Evolutionary conservation across 2,888 invertebrate genomes (phyloP), one percentile per base, ranked within the genome.

Genomic region (Polymixis flavicincta): DNA sequence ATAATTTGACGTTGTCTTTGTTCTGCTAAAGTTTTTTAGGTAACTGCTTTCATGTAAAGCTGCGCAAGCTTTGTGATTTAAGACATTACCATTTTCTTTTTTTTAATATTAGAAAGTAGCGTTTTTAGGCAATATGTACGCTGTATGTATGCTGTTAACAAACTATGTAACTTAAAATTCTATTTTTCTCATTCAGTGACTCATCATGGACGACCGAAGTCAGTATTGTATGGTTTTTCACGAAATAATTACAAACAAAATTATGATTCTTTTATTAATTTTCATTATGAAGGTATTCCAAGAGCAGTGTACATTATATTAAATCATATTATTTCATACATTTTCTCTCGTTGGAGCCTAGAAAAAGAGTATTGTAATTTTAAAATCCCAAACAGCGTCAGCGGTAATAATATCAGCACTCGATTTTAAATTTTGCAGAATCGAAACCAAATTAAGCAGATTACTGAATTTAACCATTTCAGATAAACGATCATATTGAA

Each of bases 381-480:
- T 32, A 54, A 54, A 25, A 77, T 28, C 28, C 19, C 28, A n/a
- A 25, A 28, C 13, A 70, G 22, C 8, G 9, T 59, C 28, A 74
- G 37, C 48, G 14, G 8, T 57, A 37, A 28, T 57, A 19, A 54
- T 48, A 48, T 28, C 57, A 57, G 28, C 37, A 22, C 52, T 66
- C 25, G 60, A 73, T 74, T 84, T 85, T 76, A 81, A 86, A 87
- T 86, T 75, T 85, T 80, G 80, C 82, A 85, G 75, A 64, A 80
- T 75, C 59, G 60, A 85, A 87, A 85, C 84, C 89, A 72, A 88
- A 79, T 85, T 84, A 78, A 85, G 68, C 78, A 74, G 85, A 86
- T 89, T 87, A 87, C 80, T 72, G 85, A 81, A 85, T 82, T 83
- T 67, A 76, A 85, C 79, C 78, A 80, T 81, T 85, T 66, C 76